These are phyloP conservation scores for Maccullochella peelii DNA, from an alignment of 2,113 vertebrate species.

Conservation along the genomic window DNA sequence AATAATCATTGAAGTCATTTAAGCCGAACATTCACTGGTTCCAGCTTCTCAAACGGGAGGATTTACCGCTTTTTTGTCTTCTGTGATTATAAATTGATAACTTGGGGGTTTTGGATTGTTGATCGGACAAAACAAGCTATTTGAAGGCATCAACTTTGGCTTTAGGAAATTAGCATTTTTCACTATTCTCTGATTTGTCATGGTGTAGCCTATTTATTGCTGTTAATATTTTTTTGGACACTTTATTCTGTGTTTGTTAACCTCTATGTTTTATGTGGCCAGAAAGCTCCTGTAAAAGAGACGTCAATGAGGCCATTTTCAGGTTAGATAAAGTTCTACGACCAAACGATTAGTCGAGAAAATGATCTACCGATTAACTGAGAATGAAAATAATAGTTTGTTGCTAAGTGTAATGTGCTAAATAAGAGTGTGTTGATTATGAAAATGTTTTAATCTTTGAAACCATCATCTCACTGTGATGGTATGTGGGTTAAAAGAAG, in stretches of 20 bases:
- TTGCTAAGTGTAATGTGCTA: not conserved
- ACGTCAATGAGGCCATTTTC: not conserved
- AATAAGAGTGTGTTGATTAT: not conserved
- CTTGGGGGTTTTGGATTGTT: not conserved
- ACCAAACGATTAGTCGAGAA: not conserved
- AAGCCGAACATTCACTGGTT: not conserved
- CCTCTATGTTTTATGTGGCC: not conserved
- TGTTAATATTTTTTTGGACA: too few relatives aligned
- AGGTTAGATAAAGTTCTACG: not conserved
- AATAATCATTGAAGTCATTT: not conserved
- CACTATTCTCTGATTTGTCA: not conserved
- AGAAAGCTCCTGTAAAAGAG: not conserved
- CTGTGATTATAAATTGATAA: not conserved
- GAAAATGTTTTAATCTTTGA: not conserved
- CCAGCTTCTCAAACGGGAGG: not conserved
- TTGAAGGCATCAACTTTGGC: not conserved
- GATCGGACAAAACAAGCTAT: not conserved
- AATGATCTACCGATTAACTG: not conserved
- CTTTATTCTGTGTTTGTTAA: not conserved
- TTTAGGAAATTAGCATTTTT: not conserved
- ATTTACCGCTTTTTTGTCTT: not conserved
- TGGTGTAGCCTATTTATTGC: not conserved
- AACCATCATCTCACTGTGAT: slow-evolving; percentile 2
- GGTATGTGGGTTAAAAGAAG: slow-evolving; percentile 21
- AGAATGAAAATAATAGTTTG: not conserved